Conservation (phyloP, 2,888 invertebrate genomes). For the Loripinus fragilis region DNA sequence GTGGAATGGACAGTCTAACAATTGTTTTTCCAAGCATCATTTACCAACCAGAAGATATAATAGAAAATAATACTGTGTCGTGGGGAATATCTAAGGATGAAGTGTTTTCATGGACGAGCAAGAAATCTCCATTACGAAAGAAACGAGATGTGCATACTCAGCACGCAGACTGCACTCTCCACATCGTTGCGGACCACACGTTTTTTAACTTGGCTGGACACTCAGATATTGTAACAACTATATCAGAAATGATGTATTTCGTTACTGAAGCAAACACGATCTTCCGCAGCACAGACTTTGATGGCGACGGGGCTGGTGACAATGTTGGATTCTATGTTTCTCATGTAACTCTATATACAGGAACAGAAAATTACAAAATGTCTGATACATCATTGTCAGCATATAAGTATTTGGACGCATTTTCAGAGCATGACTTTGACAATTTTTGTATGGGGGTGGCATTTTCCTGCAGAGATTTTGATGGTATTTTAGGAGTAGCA, state of each 20-base stretch:
- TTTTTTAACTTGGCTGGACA: slow-evolving; percentile 71
- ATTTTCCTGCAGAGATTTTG: slow-evolving; percentile 74
- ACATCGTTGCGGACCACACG: slow-evolving; percentile 78
- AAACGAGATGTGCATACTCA: slow-evolving; percentile 28
- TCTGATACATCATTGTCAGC: slow-evolving; percentile 38
- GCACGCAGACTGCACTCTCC: slow-evolving; percentile 64
- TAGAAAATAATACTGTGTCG: slow-evolving; percentile 3
- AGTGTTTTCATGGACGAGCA: neutral
- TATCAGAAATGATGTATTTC: slow-evolving; percentile 70
- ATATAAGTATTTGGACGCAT: slow-evolving; percentile 66
- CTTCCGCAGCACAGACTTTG: slow-evolving; percentile 78
- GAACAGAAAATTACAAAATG: slow-evolving; percentile 52
- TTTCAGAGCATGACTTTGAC: slow-evolving; percentile 69
- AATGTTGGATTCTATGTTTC: slow-evolving; percentile 76
- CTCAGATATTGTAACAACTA: slow-evolving; percentile 55
- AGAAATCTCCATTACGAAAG: neutral
- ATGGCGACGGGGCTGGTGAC: slow-evolving; percentile 76
- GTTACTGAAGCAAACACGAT: slow-evolving; percentile 75
- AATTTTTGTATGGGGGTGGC: slow-evolving; percentile 69
- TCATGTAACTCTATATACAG: slow-evolving; percentile 67
- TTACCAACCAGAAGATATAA: slow-evolving; percentile 30
- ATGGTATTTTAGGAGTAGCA: slow-evolving; percentile 70
- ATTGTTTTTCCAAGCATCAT: slow-evolving; percentile 19
- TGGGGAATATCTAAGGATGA: neutral
- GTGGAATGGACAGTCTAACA: too few species aligned